Conservation (phyloP, 2,888 invertebrate species). For the Copidosoma aretas region DNA sequence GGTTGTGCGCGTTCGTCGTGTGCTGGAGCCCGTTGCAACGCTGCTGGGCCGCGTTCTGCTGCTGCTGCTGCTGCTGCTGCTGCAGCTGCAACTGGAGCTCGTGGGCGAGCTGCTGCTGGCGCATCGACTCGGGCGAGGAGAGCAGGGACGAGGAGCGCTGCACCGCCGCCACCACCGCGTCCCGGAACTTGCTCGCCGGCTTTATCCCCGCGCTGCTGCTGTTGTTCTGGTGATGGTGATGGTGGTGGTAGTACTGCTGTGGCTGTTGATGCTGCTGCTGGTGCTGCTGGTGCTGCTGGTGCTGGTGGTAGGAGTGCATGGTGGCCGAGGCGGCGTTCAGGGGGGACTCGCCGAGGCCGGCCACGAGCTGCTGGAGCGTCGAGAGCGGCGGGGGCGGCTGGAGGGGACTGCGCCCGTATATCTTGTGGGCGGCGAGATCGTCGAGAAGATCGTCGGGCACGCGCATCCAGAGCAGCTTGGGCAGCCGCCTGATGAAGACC, state of each 20-base stretch:
- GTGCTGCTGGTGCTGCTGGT: not conserved
- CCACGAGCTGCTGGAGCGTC: not conserved
- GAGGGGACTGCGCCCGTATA: slow-evolving; percentile 61
- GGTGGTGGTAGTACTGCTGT: not conserved
- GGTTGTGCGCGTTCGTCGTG: slow-evolving; percentile 77
- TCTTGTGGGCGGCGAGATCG: slow-evolving; percentile 83
- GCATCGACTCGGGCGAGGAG: slow-evolving; percentile 78
- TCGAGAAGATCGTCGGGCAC: slow-evolving; percentile 85
- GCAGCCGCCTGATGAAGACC: slow-evolving; percentile 85
- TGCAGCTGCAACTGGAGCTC: slow-evolving; percentile 71
- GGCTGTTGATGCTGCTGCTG: not conserved
- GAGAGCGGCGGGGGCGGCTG: no score
- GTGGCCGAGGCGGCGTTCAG: no score
- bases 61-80: slow-evolving; percentile 69
- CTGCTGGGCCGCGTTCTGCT: not conserved
- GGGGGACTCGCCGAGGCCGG: no score
- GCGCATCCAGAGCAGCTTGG: slow-evolving; percentile 84
- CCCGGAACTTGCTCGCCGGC: slow-evolving; percentile 71
- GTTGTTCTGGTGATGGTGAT: not conserved
- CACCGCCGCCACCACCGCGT: slow-evolving; percentile 71
- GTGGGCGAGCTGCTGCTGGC: slow-evolving; percentile 8
- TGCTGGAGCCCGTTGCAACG: slow-evolving; percentile 75
- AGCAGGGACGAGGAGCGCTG: slow-evolving; percentile 69
- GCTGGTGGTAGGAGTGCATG: no score
- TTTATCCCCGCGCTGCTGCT: slow-evolving; percentile 64